Percentiles rank a stretch among this genome's conserved stretches.
Evolutionary conservation across 1,140 invertebrate species (phyloP).

Genomic region (Chironomus tepperi): DNA sequence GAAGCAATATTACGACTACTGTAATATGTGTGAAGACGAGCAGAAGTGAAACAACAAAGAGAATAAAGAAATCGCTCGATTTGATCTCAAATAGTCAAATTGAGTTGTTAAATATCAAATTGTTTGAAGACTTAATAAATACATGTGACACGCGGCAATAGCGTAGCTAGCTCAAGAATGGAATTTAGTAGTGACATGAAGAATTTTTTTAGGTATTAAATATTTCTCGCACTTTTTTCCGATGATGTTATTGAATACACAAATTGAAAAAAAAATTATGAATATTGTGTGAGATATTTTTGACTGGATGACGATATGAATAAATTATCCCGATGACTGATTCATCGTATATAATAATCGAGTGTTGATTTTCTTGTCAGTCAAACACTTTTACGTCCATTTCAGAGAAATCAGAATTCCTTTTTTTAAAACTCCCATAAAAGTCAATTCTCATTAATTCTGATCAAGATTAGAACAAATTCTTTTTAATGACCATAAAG

Average conservation of each 20-base stretch:
- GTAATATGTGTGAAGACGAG: no score
- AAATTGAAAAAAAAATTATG: not conserved
- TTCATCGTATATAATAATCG: not conserved
- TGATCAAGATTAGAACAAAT: not conserved
- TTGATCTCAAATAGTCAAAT: not conserved
- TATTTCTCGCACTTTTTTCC: not conserved
- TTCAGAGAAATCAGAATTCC: not conserved
- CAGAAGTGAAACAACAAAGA: not conserved
- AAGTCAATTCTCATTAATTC: not conserved
- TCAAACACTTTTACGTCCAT: not conserved
- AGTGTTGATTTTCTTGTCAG: not conserved
- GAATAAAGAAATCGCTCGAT: not conserved
- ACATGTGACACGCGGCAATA: slow-evolving; percentile 1
- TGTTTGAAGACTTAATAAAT: slow-evolving; percentile 14
- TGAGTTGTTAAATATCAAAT: slow-evolving; percentile 8
- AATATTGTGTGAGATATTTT: not conserved
- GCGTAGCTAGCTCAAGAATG: not conserved
- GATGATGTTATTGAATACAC: slow-evolving; percentile 15
- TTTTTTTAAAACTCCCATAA: not conserved
- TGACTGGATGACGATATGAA: not conserved
- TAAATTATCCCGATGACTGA: slow-evolving; percentile 19
- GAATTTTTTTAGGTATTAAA: not conserved
- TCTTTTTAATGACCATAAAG: not conserved
- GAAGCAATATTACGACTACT: no score
- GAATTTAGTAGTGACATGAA: not conserved